These are phyloP conservation scores for Tauraco erythrolophus DNA, from an alignment of 2,113 vertebrate species.

Conservation along the genomic window DNA sequence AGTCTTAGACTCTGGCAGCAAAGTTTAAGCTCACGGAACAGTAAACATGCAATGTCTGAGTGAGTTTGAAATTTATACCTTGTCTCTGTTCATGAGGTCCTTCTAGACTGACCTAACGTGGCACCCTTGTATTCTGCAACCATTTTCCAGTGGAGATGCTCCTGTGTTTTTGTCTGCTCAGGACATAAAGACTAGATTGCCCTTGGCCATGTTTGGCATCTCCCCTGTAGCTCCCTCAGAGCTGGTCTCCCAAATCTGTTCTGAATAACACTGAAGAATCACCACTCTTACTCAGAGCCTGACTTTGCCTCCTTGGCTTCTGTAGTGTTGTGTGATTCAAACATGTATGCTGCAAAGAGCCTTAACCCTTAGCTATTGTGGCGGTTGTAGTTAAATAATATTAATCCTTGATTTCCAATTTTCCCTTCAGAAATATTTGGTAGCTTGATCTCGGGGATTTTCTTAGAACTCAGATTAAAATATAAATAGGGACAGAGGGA, in stretches of 20 bases:
- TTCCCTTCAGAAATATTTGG: slow-evolving; percentile 6
- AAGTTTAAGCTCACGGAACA: rapidly evolving
- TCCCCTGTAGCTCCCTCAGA: background rate
- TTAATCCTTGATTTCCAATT: slow-evolving; percentile 3
- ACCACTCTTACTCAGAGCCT: background rate
- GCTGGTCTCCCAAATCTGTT: background rate
- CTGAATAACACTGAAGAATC: background rate
- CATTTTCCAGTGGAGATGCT: background rate
- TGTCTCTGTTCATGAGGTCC: background rate
- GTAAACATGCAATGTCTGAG: background rate
- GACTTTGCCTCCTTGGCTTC: background rate
- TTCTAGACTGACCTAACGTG: background rate
- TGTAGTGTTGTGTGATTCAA: background rate
- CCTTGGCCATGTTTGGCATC: background rate
- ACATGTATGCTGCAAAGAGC: background rate
- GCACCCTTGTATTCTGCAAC: background rate
- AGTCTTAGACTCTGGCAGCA: background rate
- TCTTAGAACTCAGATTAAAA: slow-evolving; percentile 31
- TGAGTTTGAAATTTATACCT: background rate
- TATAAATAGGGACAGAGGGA: background rate
- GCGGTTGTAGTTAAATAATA: background rate
- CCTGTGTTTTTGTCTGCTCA: background rate
- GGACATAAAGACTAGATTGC: background rate
- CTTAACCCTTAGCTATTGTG: background rate
- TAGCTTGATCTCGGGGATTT: background rate